Percentiles rank a stretch among this genome's conserved stretches.
Evolutionary conservation across 2,113 vertebrate species (phyloP).

Genomic region (Promerops cafer): DNA sequence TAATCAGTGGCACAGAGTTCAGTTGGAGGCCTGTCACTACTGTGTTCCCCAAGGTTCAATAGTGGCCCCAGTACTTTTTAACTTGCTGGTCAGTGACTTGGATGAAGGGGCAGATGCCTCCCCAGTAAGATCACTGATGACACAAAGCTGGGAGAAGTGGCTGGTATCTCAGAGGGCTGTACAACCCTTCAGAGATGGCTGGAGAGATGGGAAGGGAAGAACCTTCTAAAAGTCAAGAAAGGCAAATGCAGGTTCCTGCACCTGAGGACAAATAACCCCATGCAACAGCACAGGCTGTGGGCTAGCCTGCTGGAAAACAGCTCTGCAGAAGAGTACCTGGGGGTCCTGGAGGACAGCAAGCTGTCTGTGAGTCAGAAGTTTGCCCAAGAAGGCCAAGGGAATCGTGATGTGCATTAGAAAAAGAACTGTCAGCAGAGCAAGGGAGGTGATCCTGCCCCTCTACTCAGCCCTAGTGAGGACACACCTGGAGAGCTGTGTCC

Average conservation of each 20-base stretch:
- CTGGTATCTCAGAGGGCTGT: accelerated
- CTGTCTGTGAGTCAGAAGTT: not conserved
- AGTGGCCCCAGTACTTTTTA: not conserved
- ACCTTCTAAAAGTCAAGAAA: not conserved
- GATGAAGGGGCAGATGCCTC: not conserved
- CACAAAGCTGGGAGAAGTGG: not conserved
- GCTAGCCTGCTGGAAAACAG: not conserved
- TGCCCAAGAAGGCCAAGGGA: not conserved
- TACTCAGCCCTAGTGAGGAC: not conserved
- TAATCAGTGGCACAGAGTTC: not conserved
- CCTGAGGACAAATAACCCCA: not conserved
- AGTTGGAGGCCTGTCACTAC: not conserved
- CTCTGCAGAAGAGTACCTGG: not conserved
- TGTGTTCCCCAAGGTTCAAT: not conserved
- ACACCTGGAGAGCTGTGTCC: not conserved
- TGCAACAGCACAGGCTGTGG: not conserved
- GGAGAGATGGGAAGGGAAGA: not conserved
- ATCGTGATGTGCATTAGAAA: not conserved
- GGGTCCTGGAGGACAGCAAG: not conserved
- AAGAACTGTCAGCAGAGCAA: not conserved
- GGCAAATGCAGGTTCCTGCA: not conserved
- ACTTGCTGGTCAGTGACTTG: not conserved
- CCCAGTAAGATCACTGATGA: not conserved
- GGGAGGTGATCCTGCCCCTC: not conserved
- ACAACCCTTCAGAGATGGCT: not conserved